Evolutionary conservation across 2,888 invertebrate species (phyloP).

Genomic region (Antheraea yamamai): DNA sequence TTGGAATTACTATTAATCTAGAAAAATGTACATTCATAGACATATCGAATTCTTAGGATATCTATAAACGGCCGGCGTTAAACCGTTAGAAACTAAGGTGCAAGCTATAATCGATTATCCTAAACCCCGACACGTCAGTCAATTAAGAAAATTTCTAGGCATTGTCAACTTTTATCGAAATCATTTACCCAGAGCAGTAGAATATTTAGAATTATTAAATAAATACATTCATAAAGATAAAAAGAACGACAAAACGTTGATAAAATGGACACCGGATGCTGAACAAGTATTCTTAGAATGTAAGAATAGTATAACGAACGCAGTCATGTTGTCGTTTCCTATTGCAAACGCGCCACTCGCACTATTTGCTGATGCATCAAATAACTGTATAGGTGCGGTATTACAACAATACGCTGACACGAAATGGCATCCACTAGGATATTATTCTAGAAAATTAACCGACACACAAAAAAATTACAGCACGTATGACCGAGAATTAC

Average conservation of each 20-base stretch:
- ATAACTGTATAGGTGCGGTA: neutral
- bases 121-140: neutral
- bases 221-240: neutral
- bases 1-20: neutral
- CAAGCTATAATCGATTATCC: neutral
- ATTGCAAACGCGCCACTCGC: neutral
- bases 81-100: neutral
- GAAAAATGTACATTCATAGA: neutral
- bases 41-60: neutral
- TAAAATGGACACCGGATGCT: neutral
- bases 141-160: neutral
- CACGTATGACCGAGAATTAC: neutral
- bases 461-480: neutral
- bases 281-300: neutral
- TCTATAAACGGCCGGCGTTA: neutral
- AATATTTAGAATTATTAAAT: neutral
- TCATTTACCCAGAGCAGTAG: neutral
- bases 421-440: neutral
- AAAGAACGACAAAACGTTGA: neutral
- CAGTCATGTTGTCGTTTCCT: neutral
- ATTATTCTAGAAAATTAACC: neutral
- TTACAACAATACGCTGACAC: neutral
- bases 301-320: neutral
- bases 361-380: neutral
- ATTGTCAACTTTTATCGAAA: constrained; percentile 9